Evolutionary conservation across 2,113 vertebrate genomes (phyloP).

Genomic region (Corythaixoides concolor): DNA sequence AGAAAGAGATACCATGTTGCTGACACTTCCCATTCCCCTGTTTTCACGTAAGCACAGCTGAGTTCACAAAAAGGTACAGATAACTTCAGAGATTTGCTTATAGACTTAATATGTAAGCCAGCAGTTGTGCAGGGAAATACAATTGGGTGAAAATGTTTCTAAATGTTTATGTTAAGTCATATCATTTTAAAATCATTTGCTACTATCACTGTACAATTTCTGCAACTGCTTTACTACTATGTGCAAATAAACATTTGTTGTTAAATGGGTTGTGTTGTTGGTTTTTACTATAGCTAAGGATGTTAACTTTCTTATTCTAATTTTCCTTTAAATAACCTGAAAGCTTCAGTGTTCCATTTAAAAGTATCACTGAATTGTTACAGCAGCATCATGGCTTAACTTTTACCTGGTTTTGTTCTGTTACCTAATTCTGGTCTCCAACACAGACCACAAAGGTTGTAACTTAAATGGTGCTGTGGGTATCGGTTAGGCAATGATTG

Average conservation of each 20-base stretch:
- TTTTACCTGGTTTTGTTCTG: background rate
- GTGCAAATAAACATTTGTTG: background rate
- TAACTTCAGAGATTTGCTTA: background rate
- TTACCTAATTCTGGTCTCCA: background rate
- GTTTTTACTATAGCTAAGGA: background rate
- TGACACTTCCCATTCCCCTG: background rate
- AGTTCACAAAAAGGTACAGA: background rate
- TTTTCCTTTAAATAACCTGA: background rate
- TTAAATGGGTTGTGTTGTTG: background rate
- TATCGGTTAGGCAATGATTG: background rate
- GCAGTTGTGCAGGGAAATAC: background rate
- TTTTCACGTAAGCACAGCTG: background rate
- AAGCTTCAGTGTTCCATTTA: background rate
- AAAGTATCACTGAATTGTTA: background rate
- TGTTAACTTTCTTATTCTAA: background rate
- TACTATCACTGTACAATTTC: background rate
- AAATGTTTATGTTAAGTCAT: background rate
- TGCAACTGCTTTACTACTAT: background rate
- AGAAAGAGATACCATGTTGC: background rate
- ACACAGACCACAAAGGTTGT: background rate
- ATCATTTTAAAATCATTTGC: background rate
- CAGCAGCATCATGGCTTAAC: background rate
- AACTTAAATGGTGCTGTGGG: background rate
- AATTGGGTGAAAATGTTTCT: background rate
- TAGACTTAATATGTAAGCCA: background rate